A percentile compares a stretch with the other conserved stretches of the same genome.
These are phyloP conservation scores for Thunnus albacares DNA, from an alignment of 2,797 vertebrate genomes.

Conservation along the genomic window DNA sequence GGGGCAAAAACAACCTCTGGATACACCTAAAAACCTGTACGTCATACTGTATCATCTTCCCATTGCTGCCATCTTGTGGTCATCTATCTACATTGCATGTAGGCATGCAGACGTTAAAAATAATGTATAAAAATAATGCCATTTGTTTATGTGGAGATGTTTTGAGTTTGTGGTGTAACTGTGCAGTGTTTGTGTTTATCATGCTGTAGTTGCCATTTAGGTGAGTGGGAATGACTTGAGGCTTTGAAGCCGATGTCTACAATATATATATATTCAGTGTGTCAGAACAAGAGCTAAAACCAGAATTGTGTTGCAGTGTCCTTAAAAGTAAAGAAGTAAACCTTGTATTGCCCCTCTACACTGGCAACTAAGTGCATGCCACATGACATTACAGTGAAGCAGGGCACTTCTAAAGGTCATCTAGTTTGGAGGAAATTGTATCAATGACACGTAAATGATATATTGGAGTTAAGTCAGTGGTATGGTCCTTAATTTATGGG, in stretches of 20 bases:
- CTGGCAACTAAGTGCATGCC: too few relatives aligned
- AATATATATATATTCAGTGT: neutral
- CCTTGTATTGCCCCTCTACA: too few relatives aligned
- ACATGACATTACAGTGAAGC: too few relatives aligned
- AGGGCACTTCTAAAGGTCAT: too few relatives aligned
- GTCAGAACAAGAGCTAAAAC: too few relatives aligned
- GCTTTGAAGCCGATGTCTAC: neutral
- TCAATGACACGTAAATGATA: too few relatives aligned
- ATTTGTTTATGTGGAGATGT: too few relatives aligned
- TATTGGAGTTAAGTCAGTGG: neutral
- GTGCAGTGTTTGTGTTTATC: too few relatives aligned
- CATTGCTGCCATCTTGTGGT: conserved; percentile 49
- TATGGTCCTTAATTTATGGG: neutral
- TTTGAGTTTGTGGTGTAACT: too few relatives aligned
- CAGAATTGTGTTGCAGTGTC: neutral
- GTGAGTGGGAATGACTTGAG: too few relatives aligned
- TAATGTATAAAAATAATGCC: neutral
- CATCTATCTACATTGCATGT: conserved; percentile 1
- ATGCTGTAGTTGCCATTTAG: too few relatives aligned
- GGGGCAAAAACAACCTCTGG: neutral
- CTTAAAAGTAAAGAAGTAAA: too few relatives aligned
- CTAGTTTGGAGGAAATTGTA: neutral
- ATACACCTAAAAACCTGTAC: neutral
- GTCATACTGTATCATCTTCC: neutral
- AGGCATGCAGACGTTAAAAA: neutral